Percentiles rank a stretch among this genome's conserved stretches.
These are phyloP conservation scores for Labia minor DNA, from an alignment of 2,888 invertebrate species.

Conservation along the genomic window DNA sequence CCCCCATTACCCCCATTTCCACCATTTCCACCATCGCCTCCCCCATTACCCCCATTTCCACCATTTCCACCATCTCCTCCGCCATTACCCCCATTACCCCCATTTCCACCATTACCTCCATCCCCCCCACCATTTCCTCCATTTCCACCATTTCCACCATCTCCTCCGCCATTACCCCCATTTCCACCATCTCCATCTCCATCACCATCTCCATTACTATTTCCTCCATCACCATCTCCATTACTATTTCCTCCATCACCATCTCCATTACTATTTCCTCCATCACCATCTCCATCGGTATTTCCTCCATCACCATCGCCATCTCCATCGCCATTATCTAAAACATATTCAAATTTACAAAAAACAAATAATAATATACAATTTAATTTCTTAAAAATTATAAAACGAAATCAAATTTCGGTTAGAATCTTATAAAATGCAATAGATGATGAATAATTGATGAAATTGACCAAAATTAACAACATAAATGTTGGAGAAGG, in stretches of 20 bases:
- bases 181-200: too few relatives aligned
- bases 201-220: neutral
- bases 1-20: neutral
- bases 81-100: neutral
- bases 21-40: neutral
- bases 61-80: conserved; percentile 1
- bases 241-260: neutral
- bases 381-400: too few relatives aligned
- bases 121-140: neutral
- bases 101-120: neutral
- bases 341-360: neutral
- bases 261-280: neutral
- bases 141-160: conserved; percentile 1
- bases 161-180: neutral
- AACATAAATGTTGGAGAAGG: too few relatives aligned
- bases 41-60: neutral
- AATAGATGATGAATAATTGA: too few relatives aligned
- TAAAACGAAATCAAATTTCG: too few relatives aligned
- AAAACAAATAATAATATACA: too few relatives aligned
- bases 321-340: neutral
- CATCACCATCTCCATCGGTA: neutral
- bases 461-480: too few relatives aligned
- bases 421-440: too few relatives aligned
- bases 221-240: neutral
- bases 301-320: neutral